Evolutionary conservation across 2,113 vertebrate genomes (phyloP), one percentile per base, ranked within the genome.

Genomic region (Seriola quinqueradiata): DNA sequence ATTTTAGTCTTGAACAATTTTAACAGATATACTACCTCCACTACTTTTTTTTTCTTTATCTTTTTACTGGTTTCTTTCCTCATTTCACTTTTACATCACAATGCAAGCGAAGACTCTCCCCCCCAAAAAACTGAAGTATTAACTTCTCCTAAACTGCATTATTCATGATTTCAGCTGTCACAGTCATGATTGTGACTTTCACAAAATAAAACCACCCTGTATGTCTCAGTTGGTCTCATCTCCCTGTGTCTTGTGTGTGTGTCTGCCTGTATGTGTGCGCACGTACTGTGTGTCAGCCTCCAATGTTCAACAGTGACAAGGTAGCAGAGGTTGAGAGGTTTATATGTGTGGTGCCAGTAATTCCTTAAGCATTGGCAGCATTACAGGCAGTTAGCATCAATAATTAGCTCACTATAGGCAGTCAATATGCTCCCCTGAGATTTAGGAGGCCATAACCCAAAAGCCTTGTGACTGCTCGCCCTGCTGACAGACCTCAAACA

Each of bases 331-430:
- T 74, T 85, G 58, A 84, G 44, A 87, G 64, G 88, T 93, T 90
- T 90, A 92, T 90, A 77, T 80, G 60, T 44, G 69, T 54, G 50
- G 52, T 61, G 44, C 72, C 74, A 64, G 78, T 87, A 82, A 89
- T 85, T 90, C 72, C 82, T 91, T 70, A 70, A 44, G 61, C 70
- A 82, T n/a, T 85, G 88, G 86, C 90, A 94, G 90, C 83, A 92
- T 92, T 92, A 92, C 90, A 92, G 91, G 87, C 88, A 87, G 91
- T 93, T 93, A 94, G 87, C 89, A 89, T 91, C 89, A 88, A 90
- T 95, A 95, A 95, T 95, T 92, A 94, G 85, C 83, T 85, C 89
- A 81, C 87, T 91, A 81, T 87, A 92, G 92, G 84, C 77, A 87
- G 82, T 92, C 94, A 89, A 88, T 93, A 86, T 70, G 81, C 80